Evolutionary conservation across 2,113 vertebrate species (phyloP).

Genomic region (Podarcis raffonei): DNA sequence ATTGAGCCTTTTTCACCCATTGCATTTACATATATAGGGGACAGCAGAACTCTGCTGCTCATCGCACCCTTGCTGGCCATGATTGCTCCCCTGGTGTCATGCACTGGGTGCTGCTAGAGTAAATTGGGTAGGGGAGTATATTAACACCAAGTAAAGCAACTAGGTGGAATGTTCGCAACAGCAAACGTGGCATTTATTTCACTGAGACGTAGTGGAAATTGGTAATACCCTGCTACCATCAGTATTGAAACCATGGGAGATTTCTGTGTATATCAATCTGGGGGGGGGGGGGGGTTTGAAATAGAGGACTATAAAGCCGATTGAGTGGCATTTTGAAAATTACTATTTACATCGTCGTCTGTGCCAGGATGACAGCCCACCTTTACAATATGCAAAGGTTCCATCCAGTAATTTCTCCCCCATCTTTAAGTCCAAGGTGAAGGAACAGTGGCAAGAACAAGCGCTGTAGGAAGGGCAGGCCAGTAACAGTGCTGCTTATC

Average conservation of each 20-base stretch:
- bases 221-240: too few relatives aligned
- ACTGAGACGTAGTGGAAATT: not conserved
- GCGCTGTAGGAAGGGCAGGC: not conserved
- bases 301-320: not conserved
- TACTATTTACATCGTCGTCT: not conserved
- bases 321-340: not conserved
- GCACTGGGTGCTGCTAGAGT: too few relatives aligned
- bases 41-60: too few relatives aligned
- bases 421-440: not conserved
- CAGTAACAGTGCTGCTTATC: not conserved
- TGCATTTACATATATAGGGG: too few relatives aligned
- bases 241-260: not conserved
- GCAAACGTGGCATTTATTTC: not conserved
- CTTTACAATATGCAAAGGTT: not conserved
- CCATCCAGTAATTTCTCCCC: not conserved
- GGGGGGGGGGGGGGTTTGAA: not conserved
- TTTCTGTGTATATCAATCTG: not conserved
- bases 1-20: too few relatives aligned
- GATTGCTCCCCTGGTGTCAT: too few relatives aligned
- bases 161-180: not conserved
- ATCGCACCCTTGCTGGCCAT: too few relatives aligned
- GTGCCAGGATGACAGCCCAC: not conserved
- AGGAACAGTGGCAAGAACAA: not conserved
- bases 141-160: not conserved
- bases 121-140: too few relatives aligned